phyloP scores from a whole-genome alignment of 2,888 invertebrate genomes.

The Pollenia labialis region DNA sequence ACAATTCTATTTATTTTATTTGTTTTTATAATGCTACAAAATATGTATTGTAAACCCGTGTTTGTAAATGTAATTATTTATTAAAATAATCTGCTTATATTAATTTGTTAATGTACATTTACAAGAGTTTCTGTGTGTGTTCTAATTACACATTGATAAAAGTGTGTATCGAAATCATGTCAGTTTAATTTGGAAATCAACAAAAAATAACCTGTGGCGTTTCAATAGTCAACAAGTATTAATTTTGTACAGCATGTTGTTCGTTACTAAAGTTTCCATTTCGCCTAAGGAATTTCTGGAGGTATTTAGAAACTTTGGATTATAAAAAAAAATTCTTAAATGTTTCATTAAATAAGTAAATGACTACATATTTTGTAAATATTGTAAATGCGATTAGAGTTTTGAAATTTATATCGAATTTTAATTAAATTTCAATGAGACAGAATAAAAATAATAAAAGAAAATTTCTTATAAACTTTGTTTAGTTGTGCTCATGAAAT shows the following conservation, averaged over 20 bases:
- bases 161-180: constrained; percentile 1
- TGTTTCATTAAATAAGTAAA: no score
- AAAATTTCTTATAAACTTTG: no score
- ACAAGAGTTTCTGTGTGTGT: not conserved
- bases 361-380: no score
- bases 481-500: no score
- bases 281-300: constrained; percentile 17
- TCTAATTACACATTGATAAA: no score
- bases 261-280: not conserved
- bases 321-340: not conserved
- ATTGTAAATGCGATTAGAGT: no score
- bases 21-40: not conserved
- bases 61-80: constrained; percentile 17
- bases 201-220: constrained; percentile 29
- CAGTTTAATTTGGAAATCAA: constrained; percentile 41
- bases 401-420: no score
- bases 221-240: constrained; percentile 46
- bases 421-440: no score
- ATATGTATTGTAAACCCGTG: not conserved
- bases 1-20: constrained; percentile 13
- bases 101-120: not conserved
- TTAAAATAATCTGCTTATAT: constrained; percentile 15
- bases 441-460: no score
- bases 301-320: constrained; percentile 13
- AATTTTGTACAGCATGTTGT: constrained; percentile 30